Evolutionary conservation across 2,797 vertebrate genomes (phyloP), one percentile per base, ranked within the genome.

Genomic region (Myotis findleyi): DNA sequence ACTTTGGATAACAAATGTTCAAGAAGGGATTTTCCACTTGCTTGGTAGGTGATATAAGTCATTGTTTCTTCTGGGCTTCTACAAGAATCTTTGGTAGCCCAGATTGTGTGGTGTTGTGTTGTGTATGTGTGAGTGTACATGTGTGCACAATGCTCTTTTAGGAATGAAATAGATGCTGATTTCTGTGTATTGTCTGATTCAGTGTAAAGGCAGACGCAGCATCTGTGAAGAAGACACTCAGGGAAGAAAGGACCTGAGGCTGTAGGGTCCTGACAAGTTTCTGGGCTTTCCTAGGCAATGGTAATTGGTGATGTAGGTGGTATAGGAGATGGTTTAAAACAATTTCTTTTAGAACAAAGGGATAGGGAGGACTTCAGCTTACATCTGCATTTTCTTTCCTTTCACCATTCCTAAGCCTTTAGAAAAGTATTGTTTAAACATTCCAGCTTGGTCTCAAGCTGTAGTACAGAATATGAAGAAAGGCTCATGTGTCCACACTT

Each of bases 401-500:
- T 96, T 95, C 96, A 93, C 97, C 96, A 97, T 97, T 97, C 72
- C 96, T 96, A 69, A 94, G 64, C 17, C 12, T 83, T 85, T 71
- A 79, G 38, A 86, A 68, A 79, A 66, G 25, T 88, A 85, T 88
- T 92, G 44, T 90, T 96, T 88, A 94, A 92, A 72, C 57, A 83
- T 83, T 91, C 51, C 69, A 86, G 53, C 59, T 79, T 68, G 27
- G 38, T 79, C 77, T 96, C 64, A 71, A 87, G 88, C 36, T 77
- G 17, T 64, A 77, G 51, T 80, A 17, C 20, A 53, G 57, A 91
- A 38, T 23, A n/a, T 47, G 59, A 81, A 87, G 20, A 25, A 21
- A 66, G 55, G 76, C 18, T 89, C 82, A 30, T 25, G 14, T 36
- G 21, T 27, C 62, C n/a, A 38, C 9, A 57, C 49, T 72, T 89